Percentiles rank a stretch among this genome's conserved stretches.
phyloP scores from a whole-genome alignment of 2,797 vertebrate genomes.

The Neosalanx taihuensis region DNA sequence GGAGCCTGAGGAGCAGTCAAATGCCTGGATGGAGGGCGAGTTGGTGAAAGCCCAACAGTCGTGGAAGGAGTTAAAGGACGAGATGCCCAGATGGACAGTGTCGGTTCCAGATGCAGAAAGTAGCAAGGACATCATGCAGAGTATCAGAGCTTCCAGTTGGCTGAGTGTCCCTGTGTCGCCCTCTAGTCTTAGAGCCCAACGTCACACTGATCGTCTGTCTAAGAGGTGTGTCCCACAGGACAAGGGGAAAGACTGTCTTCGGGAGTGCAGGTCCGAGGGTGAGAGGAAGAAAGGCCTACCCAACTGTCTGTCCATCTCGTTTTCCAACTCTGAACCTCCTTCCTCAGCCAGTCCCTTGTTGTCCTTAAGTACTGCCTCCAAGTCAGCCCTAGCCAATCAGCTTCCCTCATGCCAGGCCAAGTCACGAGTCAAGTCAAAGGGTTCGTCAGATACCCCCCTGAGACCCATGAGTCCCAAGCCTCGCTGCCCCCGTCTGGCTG shows the following conservation, averaged over 20 bases:
- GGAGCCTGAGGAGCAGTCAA: constrained; percentile 54
- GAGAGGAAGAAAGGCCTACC: constrained; percentile 63
- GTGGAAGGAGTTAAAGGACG: constrained; percentile 77
- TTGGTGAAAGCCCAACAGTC: constrained; percentile 65
- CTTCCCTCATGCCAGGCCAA: constrained; percentile 60
- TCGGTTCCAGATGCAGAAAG: constrained; percentile 51
- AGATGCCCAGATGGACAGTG: constrained; percentile 63
- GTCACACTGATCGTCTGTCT: constrained; percentile 60
- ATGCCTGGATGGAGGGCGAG: constrained; percentile 41
- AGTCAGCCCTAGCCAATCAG: constrained; percentile 44
- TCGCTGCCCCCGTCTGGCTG: constrained; percentile 68
- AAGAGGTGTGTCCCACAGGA: constrained; percentile 56
- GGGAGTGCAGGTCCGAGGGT: constrained; percentile 55
- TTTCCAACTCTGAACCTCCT: constrained; percentile 38
- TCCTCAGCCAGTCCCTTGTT: constrained; percentile 58
- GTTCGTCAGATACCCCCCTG: constrained; percentile 68
- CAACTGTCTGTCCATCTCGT: constrained; percentile 53
- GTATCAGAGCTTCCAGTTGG: constrained; percentile 30
- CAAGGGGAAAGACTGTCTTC: constrained; percentile 39
- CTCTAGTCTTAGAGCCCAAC: constrained; percentile 26
- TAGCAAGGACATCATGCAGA: constrained; percentile 10
- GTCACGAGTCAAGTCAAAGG: constrained; percentile 46
- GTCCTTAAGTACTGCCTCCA: constrained; percentile 51
- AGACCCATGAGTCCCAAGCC: constrained; percentile 89
- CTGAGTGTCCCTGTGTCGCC: constrained; percentile 37